Base-by-base conservation (phyloP, 2,888 invertebrate genomes). In the Heliconius aoede region DNA sequence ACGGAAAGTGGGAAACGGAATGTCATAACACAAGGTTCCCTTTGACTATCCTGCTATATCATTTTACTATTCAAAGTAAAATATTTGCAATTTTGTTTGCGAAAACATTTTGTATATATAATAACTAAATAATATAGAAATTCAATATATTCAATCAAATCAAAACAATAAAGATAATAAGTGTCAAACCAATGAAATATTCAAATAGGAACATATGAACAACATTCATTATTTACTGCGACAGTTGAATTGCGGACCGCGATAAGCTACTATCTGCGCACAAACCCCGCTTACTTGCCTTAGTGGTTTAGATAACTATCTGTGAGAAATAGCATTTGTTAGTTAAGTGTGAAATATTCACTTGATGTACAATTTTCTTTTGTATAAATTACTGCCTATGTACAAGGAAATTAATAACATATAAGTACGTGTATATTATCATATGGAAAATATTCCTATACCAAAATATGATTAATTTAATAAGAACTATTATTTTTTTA, bases 191-290 rank as follows among this genome's bases (percentile, higher is more conserved):
- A 76, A 69, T 55, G 71, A 71, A 76, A 80, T 76, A 78, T 80
- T 75, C 74, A 78, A 78, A 78, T 76, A 76, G 69, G 64, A 78
- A 61, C 76, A 77, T 79, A 77, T 75, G 64, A 76, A 77, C 69
- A 78, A 73, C 65, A 58, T 78, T 76, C 74, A 80, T 80, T 78
- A 79, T 79, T 79, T 79, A 79, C 78, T 73, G 65, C 74, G 78
- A 80, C 80, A 76, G 76, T 75, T 80, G 80, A 78, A 80, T 80
- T 80, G 78, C 75, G 74, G 75, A 80, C 77, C 74, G 71, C 78
- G 80, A 80, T 80, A 80, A 80, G 76, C 74, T 76, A 73, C 75
- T 79, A 80, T 80, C 80, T 78, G 71, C 61, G 78, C 73, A 78
- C 78, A 80, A 78, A 58, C 73, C 73, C 71, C 76, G 72, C 76